Evolutionary conservation across 1,140 invertebrate species (phyloP).

Genomic region (Plutomurus gul): DNA sequence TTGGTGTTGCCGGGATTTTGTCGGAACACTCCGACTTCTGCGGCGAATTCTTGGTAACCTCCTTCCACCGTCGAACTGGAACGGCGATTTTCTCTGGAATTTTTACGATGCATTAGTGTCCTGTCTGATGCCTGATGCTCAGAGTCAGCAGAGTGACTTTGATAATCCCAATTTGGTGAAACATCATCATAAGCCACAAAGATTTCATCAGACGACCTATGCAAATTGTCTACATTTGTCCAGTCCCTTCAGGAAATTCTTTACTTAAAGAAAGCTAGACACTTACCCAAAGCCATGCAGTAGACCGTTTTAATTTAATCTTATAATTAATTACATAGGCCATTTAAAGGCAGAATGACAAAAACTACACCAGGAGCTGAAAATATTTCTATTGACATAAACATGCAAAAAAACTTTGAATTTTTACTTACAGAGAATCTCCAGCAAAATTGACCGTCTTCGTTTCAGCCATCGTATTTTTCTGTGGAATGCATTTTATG

Average conservation of each 20-base stretch:
- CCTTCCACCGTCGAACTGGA: slow-evolving; percentile 51
- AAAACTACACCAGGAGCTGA: not conserved
- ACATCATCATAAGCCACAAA: no score
- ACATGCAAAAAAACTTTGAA: not conserved
- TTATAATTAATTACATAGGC: no score
- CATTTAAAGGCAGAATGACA: no score
- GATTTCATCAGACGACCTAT: not conserved
- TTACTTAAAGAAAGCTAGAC: no score
- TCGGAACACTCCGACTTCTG: slow-evolving; percentile 51
- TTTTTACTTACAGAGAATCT: slow-evolving; percentile 45
- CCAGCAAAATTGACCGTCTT: slow-evolving; percentile 50
- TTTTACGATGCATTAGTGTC: not conserved
- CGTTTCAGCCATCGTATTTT: slow-evolving; percentile 45
- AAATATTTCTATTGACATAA: no score
- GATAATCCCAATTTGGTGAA: no score
- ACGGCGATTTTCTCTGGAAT: slow-evolving; percentile 42
- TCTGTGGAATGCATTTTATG: slow-evolving; percentile 51
- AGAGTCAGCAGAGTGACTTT: not conserved
- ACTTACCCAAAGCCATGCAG: no score
- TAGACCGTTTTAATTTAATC: no score
- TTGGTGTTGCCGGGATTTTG: slow-evolving; percentile 51
- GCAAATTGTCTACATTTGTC: not conserved
- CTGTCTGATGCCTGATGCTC: not conserved
- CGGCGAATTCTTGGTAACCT: slow-evolving; percentile 53
- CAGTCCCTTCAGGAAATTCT: no score